Evolutionary conservation across 2,113 vertebrate genomes (phyloP), one percentile per base, ranked within the genome.

Genomic region (Craseonycteris thonglongyai): DNA sequence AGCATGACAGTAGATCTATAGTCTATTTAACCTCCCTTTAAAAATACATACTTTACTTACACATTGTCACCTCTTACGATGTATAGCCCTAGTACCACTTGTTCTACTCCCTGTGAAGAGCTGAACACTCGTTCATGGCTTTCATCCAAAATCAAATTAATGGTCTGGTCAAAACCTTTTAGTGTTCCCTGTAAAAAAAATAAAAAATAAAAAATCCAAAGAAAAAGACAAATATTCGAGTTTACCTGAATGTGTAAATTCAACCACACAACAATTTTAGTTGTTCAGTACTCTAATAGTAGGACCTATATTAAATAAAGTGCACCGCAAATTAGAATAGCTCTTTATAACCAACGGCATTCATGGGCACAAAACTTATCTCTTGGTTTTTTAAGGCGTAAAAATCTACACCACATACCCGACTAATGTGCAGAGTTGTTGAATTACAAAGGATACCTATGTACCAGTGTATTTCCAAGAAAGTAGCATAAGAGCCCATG

Each of bases 121-220:
- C 99, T 99, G 98, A 99, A 99, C n/a, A 99, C 99, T 6, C 99
- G 98, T 98, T 99, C 99, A 24, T 99, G 99, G 89, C 99, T 99
- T 98, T 99, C 99, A 95, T 99, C 99, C 98, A 99, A 98, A 97
- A 99, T 99, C 97, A 99, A 98, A 97, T 99, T 99, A 98, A 99
- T 99, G 87, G 99, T 99, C 98, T 99, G 99, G 98, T 99, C 99
- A 97, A 99, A 99, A 93, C 99, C 99, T 97, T 99, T 99, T 78
- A 99, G 98, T 0, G 99, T 99, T 71, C 99, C 99, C 99, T 99
- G 83, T 56, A 49, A 49, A 51, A 51, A 92, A 78, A 93, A 75
- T 82, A 80, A 59, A 93, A 74, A 91, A 68, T 80, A 83, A 35
- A 94, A 1, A 95, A 69, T 24, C 26, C 13, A 81, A 54, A 95